Conservation (phyloP, 2,888 invertebrate genomes). For the Morinoia aosen region DNA sequence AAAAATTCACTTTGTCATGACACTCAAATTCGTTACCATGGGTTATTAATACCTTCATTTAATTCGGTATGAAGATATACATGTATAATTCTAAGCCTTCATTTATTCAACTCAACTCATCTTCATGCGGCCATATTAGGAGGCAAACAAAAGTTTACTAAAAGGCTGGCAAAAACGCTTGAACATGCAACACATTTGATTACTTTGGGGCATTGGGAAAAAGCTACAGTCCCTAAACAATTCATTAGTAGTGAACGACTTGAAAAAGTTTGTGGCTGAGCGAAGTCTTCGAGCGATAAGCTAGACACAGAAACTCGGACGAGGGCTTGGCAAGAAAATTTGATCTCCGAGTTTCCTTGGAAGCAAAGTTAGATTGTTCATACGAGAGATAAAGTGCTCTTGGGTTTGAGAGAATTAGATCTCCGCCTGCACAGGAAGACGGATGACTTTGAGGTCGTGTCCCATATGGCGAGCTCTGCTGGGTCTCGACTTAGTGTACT, state of each 20-base stretch:
- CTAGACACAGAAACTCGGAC: not conserved
- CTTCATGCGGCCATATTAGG: not conserved
- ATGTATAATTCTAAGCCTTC: not conserved
- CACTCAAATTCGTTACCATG: not conserved
- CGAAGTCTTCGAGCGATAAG: not conserved
- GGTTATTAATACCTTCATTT: not conserved
- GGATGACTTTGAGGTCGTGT: not conserved
- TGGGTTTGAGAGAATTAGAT: conserved; percentile 36
- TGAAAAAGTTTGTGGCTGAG: not conserved
- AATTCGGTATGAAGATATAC: not conserved
- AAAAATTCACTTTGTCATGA: not conserved
- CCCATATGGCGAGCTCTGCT: not conserved
- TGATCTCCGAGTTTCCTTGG: not conserved
- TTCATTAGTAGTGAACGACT: conserved; percentile 4
- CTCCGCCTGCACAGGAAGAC: not conserved
- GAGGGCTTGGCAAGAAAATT: conserved; percentile 7
- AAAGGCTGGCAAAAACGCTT: not conserved
- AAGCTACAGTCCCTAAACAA: not conserved
- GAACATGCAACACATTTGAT: not conserved
- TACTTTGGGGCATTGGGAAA: not conserved
- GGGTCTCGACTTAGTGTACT: not conserved
- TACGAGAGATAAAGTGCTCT: conserved; percentile 37
- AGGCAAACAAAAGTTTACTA: not conserved
- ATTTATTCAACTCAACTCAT: not conserved
- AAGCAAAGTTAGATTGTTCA: conserved; percentile 24